These are phyloP conservation scores for Ectropis grisescens DNA, from an alignment of 1,140 invertebrate genomes.

Conservation along the genomic window DNA sequence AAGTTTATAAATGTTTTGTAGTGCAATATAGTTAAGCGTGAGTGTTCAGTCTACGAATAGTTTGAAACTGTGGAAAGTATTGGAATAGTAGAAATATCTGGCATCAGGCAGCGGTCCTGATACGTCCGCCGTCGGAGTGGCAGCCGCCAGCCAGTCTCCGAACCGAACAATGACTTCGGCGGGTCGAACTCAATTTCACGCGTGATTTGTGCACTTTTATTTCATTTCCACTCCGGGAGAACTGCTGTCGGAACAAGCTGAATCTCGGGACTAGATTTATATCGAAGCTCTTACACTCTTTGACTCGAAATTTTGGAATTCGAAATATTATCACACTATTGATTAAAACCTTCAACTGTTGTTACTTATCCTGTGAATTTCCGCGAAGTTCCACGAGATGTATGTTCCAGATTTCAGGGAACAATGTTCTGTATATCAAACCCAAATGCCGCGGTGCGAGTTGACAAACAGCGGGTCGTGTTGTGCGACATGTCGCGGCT, in stretches of 20 bases:
- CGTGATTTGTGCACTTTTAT: slow-evolving; percentile 59
- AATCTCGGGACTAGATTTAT: slow-evolving; percentile 14
- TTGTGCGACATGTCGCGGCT: slow-evolving; percentile 41
- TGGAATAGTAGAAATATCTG: neutral
- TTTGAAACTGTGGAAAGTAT: too few relatives aligned
- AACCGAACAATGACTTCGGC: slow-evolving; percentile 41
- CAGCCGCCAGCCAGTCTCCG: slow-evolving; percentile 23
- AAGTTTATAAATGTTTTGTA: too few relatives aligned
- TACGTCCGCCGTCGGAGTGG: too few relatives aligned
- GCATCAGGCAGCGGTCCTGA: too few relatives aligned
- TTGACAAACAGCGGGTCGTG: slow-evolving; percentile 45
- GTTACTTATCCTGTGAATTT: too few relatives aligned
- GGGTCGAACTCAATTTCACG: slow-evolving; percentile 60
- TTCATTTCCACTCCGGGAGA: slow-evolving; percentile 45
- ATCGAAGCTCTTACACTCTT: neutral
- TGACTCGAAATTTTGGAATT: too few relatives aligned
- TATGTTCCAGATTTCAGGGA: slow-evolving; percentile 13
- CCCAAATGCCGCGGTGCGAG: too few relatives aligned
- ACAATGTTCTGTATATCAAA: slow-evolving; percentile 12
- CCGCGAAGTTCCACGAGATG: too few relatives aligned
- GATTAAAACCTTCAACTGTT: too few relatives aligned
- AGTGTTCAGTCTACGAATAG: too few relatives aligned
- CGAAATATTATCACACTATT: neutral
- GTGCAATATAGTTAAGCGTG: too few relatives aligned
- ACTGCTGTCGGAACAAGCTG: slow-evolving; percentile 23